A percentile compares a stretch with the other conserved stretches of the same genome.
Evolutionary conservation across 2,113 vertebrate genomes (phyloP).

Genomic region (Macquaria ambigua): DNA sequence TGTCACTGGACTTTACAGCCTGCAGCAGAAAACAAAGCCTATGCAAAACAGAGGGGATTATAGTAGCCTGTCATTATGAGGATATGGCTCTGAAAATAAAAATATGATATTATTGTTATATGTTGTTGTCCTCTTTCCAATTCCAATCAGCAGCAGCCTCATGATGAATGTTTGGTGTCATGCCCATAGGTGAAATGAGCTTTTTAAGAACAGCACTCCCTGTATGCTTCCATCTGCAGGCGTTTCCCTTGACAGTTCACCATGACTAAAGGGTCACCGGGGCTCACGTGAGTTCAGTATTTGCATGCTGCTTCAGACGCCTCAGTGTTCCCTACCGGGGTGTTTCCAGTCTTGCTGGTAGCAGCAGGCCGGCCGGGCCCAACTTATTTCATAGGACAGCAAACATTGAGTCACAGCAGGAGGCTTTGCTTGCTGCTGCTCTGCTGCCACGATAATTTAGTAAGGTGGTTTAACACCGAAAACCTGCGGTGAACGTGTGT

Average conservation of each 20-base stretch:
- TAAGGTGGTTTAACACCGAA: background rate
- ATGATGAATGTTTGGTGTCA: background rate
- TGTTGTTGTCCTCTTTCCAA: background rate
- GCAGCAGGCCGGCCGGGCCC: background rate
- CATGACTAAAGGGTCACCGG: constrained; percentile 17
- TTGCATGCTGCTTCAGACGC: constrained; percentile 24
- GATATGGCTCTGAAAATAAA: constrained; percentile 7
- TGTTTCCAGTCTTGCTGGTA: background rate
- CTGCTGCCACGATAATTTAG: background rate
- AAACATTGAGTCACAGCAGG: constrained; percentile 20
- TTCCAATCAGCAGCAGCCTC: background rate
- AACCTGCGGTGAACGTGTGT: constrained; percentile 12
- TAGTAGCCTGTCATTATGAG: background rate
- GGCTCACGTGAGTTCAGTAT: constrained; percentile 30
- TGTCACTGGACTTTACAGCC: background rate
- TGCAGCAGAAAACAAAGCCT: background rate
- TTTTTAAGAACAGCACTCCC: constrained; percentile 12
- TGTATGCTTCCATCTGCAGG: background rate
- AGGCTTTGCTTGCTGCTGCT: constrained; percentile 2
- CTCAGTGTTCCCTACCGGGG: rapidly evolving
- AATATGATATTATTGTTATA: background rate
- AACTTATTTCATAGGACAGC: constrained; percentile 13
- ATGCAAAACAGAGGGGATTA: background rate
- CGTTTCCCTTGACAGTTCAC: constrained; percentile 31
- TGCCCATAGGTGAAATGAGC: background rate